Percentiles rank a stretch among this genome's conserved stretches.
Conservation (phyloP, 1,140 invertebrate species). For the Bombyx mandarina region DNA sequence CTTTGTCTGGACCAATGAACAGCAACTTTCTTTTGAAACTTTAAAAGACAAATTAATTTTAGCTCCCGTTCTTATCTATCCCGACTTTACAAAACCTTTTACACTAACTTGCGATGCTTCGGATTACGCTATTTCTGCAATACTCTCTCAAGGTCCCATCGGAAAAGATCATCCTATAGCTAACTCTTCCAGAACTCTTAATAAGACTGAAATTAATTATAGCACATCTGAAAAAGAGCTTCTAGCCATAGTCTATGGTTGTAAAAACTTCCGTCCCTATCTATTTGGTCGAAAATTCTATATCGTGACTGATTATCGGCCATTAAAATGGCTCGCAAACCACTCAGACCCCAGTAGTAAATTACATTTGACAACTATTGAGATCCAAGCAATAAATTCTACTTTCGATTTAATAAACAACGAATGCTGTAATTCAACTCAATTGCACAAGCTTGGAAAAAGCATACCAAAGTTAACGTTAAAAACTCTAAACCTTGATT, state of each 20-base stretch:
- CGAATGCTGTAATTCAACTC: too few species aligned
- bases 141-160: not conserved
- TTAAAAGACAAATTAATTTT: slow-evolving; percentile 9
- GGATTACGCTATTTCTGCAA: not conserved
- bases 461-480: too few species aligned
- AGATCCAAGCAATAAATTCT: too few species aligned
- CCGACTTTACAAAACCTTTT: not conserved
- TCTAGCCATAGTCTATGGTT: not conserved
- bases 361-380: too few species aligned
- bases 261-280: not conserved
- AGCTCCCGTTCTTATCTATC: not conserved
- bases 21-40: slow-evolving; percentile 13
- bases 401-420: too few species aligned
- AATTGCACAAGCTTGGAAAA: too few species aligned
- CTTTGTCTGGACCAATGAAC: slow-evolving; percentile 10
- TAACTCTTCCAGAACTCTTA: not conserved
- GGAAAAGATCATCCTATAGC: not conserved
- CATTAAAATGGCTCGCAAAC: not conserved
- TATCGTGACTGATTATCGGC: not conserved
- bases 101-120: not conserved
- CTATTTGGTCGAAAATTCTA: not conserved
- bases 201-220: not conserved
- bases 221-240: not conserved
- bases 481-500: too few species aligned
- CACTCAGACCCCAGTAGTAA: not conserved